Conservation (phyloP, 2,113 vertebrate genomes). For the Alectura lathami region DNA sequence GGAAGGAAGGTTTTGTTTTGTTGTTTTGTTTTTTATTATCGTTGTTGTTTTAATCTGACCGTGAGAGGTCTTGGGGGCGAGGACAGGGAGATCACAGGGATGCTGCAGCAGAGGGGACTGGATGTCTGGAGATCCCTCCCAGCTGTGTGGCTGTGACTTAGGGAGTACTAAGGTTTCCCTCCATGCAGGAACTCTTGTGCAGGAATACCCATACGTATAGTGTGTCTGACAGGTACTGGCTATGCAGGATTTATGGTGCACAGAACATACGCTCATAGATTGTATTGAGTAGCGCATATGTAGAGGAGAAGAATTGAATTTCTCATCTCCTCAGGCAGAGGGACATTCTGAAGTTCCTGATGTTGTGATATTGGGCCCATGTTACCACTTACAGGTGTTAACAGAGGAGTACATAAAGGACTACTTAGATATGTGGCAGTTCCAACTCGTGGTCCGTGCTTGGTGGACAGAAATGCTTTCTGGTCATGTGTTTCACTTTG, state of each 20-base stretch:
- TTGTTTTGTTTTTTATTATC: not conserved
- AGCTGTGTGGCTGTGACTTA: not conserved
- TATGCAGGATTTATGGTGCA: not conserved
- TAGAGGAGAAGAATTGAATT: not conserved
- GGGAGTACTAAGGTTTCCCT: not conserved
- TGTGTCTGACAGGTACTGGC: not conserved
- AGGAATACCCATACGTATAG: not conserved
- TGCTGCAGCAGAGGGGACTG: not conserved
- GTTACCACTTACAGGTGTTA: not conserved
- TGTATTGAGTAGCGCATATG: not conserved
- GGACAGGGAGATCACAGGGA: not conserved
- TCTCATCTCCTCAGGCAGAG: not conserved
- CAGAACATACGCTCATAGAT: not conserved
- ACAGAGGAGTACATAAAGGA: fast-evolving
- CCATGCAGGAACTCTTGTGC: not conserved
- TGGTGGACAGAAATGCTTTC: not conserved
- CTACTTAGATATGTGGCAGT: not conserved
- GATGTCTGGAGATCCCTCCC: not conserved
- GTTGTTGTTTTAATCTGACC: not conserved
- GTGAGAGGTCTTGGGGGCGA: not conserved
- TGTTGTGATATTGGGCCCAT: not conserved
- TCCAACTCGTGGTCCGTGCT: not conserved
- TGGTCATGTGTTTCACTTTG: not conserved
- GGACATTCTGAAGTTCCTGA: not conserved
- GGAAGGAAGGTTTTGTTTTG: not conserved